Conservation (phyloP, 1,140 invertebrate genomes). For the Cephus cinctus region DNA sequence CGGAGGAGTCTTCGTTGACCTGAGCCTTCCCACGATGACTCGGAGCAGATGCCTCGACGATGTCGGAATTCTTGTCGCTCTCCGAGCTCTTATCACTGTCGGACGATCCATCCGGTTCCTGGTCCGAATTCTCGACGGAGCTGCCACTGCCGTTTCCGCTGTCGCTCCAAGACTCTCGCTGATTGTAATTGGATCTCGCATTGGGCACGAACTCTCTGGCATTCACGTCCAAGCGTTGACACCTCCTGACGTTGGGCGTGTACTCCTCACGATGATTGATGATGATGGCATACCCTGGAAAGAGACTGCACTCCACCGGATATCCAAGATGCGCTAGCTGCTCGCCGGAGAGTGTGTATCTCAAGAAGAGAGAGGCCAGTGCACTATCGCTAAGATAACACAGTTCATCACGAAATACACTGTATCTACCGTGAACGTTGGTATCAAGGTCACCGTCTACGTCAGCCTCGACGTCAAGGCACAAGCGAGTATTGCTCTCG, state of each 20-base stretch:
- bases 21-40: not conserved
- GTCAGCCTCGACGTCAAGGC: too few relatives aligned
- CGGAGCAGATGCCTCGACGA: constrained; percentile 31
- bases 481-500: too few relatives aligned
- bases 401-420: not conserved
- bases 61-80: constrained; percentile 47
- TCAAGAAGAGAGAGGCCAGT: constrained; percentile 52
- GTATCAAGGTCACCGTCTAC: too few relatives aligned
- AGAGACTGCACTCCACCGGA: constrained; percentile 64
- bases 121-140: constrained; percentile 30
- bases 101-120: constrained; percentile 41
- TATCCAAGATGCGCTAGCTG: constrained; percentile 71
- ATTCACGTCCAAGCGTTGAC: constrained; percentile 59
- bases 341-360: constrained; percentile 65
- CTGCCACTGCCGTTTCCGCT: constrained; percentile 24
- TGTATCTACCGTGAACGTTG: constrained; percentile 2
- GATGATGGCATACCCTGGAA: constrained; percentile 63
- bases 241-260: constrained; percentile 35
- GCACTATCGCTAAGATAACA: constrained; percentile 42
- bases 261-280: constrained; percentile 25
- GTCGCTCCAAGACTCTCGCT: constrained; percentile 16
- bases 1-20: constrained; percentile 35
- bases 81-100: constrained; percentile 54
- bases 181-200: not conserved
- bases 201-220: constrained; percentile 65